A percentile compares a stretch with the other conserved stretches of the same genome.
phyloP scores from a whole-genome alignment of 2,797 vertebrate genomes.

The Mareca penelope region DNA sequence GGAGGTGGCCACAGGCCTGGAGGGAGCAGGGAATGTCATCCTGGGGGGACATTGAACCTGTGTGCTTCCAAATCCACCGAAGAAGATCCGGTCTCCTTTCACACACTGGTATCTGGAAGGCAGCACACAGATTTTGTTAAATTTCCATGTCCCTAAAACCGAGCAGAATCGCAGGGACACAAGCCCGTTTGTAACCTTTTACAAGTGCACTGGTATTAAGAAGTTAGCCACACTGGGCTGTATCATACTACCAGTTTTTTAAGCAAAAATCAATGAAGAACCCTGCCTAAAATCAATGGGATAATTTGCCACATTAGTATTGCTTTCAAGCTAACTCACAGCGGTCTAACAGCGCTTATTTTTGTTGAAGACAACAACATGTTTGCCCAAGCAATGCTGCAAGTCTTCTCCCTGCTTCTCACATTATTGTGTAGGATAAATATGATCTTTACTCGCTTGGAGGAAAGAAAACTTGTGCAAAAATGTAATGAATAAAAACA shows the following conservation, averaged over 20 bases:
- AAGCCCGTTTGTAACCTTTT: background rate
- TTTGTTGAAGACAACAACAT: background rate
- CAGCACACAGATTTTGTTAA: background rate
- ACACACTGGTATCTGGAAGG: background rate
- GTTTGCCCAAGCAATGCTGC: background rate
- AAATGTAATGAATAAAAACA: conserved; percentile 10
- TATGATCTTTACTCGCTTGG: background rate
- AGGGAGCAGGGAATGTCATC: conserved; percentile 47
- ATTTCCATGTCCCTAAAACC: conserved; percentile 2
- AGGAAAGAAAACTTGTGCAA: background rate
- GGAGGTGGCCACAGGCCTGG: conserved; percentile 12
- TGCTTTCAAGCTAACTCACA: conserved; percentile 35
- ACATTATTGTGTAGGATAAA: background rate
- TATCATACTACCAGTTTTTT: background rate
- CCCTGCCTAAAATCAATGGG: conserved; percentile 67
- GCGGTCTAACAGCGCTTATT: background rate
- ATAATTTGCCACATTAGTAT: conserved; percentile 55
- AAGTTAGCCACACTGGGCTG: conserved; percentile 21
- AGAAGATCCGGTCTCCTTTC: conserved; percentile 37
- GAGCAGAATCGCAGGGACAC: background rate
- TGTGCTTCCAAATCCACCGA: conserved; percentile 38
- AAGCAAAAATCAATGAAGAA: conserved; percentile 57
- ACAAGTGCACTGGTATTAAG: background rate
- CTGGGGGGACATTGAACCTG: background rate
- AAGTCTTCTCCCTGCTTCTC: background rate